Conservation (phyloP, 2,797 vertebrate species). For the Halcyon badia region DNA sequence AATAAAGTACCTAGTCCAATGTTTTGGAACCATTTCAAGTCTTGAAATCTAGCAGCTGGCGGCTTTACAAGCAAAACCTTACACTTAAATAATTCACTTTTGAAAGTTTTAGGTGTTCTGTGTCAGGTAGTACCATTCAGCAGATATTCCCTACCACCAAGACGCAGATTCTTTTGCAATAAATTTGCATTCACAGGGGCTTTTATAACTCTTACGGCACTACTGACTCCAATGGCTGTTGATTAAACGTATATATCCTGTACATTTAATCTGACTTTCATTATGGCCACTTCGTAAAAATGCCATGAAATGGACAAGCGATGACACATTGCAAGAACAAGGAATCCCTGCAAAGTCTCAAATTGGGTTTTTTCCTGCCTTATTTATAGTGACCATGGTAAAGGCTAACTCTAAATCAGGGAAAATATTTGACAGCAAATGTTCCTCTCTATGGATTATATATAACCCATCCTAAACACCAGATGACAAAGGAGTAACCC, state of each 20-base stretch:
- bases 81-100: slow-evolving; percentile 85
- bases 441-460: slow-evolving; percentile 91
- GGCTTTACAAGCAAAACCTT: slow-evolving; percentile 85
- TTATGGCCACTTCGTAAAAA: slow-evolving; percentile 99
- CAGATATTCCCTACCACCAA: slow-evolving; percentile 79
- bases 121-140: slow-evolving; percentile 91
- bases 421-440: slow-evolving; percentile 92
- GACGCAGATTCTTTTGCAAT: slow-evolving; percentile 80
- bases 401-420: slow-evolving; percentile 93
- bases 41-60: slow-evolving; percentile 87
- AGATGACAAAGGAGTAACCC: slow-evolving; percentile 89
- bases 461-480: slow-evolving; percentile 90
- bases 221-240: slow-evolving; percentile 77
- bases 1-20: slow-evolving; percentile 88
- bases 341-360: slow-evolving; percentile 93
- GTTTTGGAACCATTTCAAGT: slow-evolving; percentile 87
- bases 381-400: slow-evolving; percentile 94
- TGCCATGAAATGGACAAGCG: slow-evolving; percentile 91
- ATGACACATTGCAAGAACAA: slow-evolving; percentile 91
- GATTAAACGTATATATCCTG: slow-evolving; percentile 83
- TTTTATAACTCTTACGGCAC: slow-evolving; percentile 81
- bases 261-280: slow-evolving; percentile 97
- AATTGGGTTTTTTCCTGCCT: slow-evolving; percentile 88
- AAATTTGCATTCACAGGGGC: slow-evolving; percentile 84
- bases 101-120: slow-evolving; percentile 86